Evolutionary conservation across 2,797 vertebrate species (phyloP).

Genomic region (Monodelphis domestica): DNA sequence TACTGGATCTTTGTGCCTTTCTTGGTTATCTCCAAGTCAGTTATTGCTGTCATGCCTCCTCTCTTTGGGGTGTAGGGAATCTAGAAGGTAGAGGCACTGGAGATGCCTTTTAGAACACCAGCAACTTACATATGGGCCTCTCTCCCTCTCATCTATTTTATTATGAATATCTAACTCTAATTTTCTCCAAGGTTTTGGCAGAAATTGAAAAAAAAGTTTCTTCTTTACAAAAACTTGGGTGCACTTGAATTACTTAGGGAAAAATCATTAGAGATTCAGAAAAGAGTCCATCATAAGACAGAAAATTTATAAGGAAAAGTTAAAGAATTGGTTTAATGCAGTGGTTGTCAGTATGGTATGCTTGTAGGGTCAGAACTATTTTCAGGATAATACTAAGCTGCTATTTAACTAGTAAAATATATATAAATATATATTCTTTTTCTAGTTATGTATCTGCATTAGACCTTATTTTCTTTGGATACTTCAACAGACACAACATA

Average conservation of each 20-base stretch:
- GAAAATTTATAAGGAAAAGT: neutral
- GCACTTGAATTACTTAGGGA: neutral
- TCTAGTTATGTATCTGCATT: neutral
- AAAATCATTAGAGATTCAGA: neutral
- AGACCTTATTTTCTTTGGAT: neutral
- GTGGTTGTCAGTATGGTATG: neutral
- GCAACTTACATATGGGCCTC: neutral
- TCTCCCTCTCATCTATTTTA: neutral
- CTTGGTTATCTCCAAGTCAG: neutral
- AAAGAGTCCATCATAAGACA: neutral
- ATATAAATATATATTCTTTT: too few relatives aligned
- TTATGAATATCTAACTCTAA: neutral
- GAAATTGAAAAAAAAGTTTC: neutral
- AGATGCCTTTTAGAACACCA: neutral
- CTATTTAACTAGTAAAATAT: neutral
- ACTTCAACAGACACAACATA: neutral
- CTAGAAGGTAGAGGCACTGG: neutral
- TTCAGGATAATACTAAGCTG: neutral
- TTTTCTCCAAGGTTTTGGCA: neutral
- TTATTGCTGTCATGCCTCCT: neutral
- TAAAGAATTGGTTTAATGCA: neutral
- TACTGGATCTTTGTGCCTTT: neutral
- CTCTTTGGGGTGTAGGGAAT: neutral
- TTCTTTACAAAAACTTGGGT: neutral
- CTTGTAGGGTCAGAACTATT: neutral